Conservation (phyloP, 2,797 vertebrate species). For the Malacoraja senta region DNA sequence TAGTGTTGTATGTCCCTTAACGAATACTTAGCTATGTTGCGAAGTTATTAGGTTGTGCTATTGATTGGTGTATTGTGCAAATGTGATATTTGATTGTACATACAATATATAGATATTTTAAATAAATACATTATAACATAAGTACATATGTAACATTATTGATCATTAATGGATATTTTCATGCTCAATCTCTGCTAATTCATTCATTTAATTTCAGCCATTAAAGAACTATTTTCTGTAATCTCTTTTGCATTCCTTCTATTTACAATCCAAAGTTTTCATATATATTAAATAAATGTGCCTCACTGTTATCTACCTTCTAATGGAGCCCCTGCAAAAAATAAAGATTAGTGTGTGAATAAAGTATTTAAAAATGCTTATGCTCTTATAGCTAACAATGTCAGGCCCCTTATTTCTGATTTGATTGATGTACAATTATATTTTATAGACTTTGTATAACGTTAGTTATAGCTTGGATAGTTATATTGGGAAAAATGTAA, state of each 20-base stretch:
- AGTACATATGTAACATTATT: slow-evolving; percentile 11
- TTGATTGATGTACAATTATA: slow-evolving; percentile 29
- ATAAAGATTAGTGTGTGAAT: slow-evolving; percentile 27
- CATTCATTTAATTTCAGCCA: slow-evolving; percentile 26
- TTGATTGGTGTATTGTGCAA: slow-evolving; percentile 14
- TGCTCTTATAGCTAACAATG: neutral
- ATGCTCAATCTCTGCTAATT: neutral
- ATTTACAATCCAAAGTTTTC: slow-evolving; percentile 26
- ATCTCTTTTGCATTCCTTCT: slow-evolving; percentile 7
- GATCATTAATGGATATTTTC: neutral
- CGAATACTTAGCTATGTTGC: too few relatives aligned
- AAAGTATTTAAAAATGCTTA: slow-evolving; percentile 22
- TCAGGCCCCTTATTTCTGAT: neutral
- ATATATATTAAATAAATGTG: slow-evolving; percentile 24
- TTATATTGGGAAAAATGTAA: slow-evolving; percentile 23
- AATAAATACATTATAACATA: slow-evolving; percentile 17
- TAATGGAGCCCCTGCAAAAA: slow-evolving; percentile 38
- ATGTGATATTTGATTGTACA: slow-evolving; percentile 31
- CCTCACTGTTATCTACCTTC: slow-evolving; percentile 36
- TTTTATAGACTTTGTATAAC: slow-evolving; percentile 31
- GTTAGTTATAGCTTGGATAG: neutral
- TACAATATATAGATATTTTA: slow-evolving; percentile 25
- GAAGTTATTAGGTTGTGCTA: slow-evolving; percentile 21
- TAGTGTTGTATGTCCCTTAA: neutral
- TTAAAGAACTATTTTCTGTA: neutral